These are phyloP conservation scores for Petrocephalus microphthalmus DNA, from an alignment of 2,113 vertebrate genomes.

Conservation along the genomic window DNA sequence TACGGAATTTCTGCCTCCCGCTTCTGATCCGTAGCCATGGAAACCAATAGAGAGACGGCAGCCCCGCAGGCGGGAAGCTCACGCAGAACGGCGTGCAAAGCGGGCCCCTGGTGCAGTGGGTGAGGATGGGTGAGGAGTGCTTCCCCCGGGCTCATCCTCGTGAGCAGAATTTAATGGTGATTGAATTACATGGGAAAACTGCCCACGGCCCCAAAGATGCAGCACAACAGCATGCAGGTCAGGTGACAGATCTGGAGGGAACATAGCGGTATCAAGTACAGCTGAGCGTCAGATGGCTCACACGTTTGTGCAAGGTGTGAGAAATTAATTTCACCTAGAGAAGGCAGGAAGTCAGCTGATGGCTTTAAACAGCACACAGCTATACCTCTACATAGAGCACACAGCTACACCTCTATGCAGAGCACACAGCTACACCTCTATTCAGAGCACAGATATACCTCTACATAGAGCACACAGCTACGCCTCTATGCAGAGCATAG, in stretches of 20 bases:
- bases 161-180: not conserved
- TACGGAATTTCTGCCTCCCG: not conserved
- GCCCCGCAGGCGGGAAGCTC: not conserved
- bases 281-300: not conserved
- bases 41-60: slow-evolving; percentile 10
- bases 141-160: not conserved
- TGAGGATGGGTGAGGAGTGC: not conserved
- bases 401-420: not conserved
- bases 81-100: not conserved
- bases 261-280: not conserved
- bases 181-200: not conserved
- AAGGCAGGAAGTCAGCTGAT: not conserved
- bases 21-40: slow-evolving; percentile 25
- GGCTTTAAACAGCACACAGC: not conserved
- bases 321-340: not conserved
- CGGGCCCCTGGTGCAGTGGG: not conserved
- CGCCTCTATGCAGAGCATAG: not conserved
- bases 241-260: not conserved
- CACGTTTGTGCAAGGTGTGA: not conserved
- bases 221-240: not conserved
- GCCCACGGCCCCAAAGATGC: not conserved
- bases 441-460: too few relatives aligned
- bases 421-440: not conserved
- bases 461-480: not conserved
- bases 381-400: not conserved